Evolutionary conservation across 2,113 vertebrate genomes (phyloP), one percentile per base, ranked within the genome.

Genomic region (Orycteropus afer): DNA sequence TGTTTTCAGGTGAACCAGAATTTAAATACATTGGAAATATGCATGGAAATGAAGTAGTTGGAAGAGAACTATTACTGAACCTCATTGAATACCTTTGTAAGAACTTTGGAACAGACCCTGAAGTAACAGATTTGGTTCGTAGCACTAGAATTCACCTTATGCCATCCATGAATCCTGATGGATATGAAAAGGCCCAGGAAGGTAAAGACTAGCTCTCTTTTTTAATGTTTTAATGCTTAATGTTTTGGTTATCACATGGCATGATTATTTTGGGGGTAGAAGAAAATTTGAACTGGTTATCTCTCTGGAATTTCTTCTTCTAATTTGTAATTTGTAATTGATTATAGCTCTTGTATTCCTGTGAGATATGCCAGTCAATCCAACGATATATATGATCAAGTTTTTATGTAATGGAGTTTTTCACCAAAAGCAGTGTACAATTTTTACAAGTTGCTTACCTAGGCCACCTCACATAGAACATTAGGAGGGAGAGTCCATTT

Each of bases 131-230:
- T 86, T 96, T 99, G 85, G 98, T 99, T 90, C 99, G 92, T 95
- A 99, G 59, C 93, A 99, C 99, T 3, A 99, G 99, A 87, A 99
- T 99, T 97, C 99, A 99, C 97, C 99, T 99, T 95, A 99, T 99
- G 99, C 99, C 99, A 0, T 99, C 99, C 3, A 99, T 99, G 99
- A 99, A 99, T 96, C 99, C 99, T 1, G 99, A 99, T 47, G 99
- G 99, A 29, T 99, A 99, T 34, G 99, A 99, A 95, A 98, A 97
- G 14, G 98, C 99, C 49, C 97, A 81, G 86, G 99, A 99, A 99
- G 99, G 99, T 99, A 98, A 94, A 97, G 40, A 77, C 91, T 65
- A 91, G 14, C 32, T 77, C 7, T 71, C 34, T 86, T 4, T 47
- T 76, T 47, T 76, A 32, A 27, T 53, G 12, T 53, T 13, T 90